Conservation (phyloP, 2,888 invertebrate species). For the Tipula helvola region DNA sequence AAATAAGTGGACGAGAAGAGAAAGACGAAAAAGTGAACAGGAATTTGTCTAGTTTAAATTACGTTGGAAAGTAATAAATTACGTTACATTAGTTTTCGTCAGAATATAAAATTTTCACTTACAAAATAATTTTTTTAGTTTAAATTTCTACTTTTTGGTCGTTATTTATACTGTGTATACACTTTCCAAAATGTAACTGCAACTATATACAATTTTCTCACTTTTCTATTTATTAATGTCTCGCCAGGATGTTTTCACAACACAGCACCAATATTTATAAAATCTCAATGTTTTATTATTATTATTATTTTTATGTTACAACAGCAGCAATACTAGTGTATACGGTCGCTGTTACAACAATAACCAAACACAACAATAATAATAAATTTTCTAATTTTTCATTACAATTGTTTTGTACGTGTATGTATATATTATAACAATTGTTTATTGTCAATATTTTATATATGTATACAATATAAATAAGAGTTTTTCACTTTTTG, state of each 20-base stretch:
- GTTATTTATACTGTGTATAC: not conserved
- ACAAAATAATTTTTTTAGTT: not conserved
- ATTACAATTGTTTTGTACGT: not conserved
- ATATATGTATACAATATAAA: not conserved
- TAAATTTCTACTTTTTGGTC: not conserved
- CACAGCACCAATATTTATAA: not conserved
- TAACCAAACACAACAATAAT: not conserved
- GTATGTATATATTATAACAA: not conserved
- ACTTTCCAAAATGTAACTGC: not conserved
- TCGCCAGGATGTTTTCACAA: conserved; percentile 4
- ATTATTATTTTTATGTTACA: not conserved
- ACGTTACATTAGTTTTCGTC: not conserved
- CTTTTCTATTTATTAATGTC: not conserved
- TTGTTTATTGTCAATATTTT: not conserved
- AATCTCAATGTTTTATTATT: not conserved
- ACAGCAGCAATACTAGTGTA: not conserved
- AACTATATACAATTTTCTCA: not conserved
- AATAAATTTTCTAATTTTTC: conserved; percentile 4
- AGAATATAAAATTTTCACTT: not conserved
- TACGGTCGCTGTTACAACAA: not conserved
- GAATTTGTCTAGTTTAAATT: not conserved
- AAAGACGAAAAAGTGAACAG: not conserved
- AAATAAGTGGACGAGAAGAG: not conserved
- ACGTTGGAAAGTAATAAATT: not conserved
- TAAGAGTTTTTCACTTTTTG: not conserved